Conservation (phyloP, 2,888 invertebrate species). For the Blera fallax region DNA sequence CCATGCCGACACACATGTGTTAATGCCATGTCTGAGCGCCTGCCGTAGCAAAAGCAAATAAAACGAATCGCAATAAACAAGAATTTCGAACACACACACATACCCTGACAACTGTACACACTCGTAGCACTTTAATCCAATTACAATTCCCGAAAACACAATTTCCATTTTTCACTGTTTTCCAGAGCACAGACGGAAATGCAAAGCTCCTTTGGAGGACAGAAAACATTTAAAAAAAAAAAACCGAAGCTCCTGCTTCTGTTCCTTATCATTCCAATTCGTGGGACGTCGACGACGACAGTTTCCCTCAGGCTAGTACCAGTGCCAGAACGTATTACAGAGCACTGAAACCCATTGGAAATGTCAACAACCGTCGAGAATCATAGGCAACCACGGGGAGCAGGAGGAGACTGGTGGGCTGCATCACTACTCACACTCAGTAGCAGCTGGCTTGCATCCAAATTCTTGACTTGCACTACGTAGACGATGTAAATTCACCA, state of each 20-base stretch:
- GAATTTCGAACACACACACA: slow-evolving; percentile 14
- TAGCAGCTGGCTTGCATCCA: slow-evolving; percentile 59
- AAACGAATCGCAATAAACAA: slow-evolving; percentile 54
- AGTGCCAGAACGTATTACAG: slow-evolving; percentile 10
- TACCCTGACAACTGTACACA: neutral
- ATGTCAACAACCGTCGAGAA: slow-evolving; percentile 26
- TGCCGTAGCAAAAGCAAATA: slow-evolving; percentile 42
- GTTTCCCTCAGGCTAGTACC: neutral
- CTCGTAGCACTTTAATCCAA: slow-evolving; percentile 32
- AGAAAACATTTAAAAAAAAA: neutral
- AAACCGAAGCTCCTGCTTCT: neutral
- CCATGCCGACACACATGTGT: neutral
- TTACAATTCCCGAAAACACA: neutral
- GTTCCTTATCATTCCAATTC: slow-evolving; percentile 45
- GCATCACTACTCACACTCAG: neutral
- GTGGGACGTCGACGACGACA: neutral
- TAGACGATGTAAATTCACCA: slow-evolving; percentile 54
- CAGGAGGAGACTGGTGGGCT: neutral
- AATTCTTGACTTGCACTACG: slow-evolving; percentile 35
- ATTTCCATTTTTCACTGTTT: slow-evolving; percentile 38
- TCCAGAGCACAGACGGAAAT: neutral
- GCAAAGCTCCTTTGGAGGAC: neutral
- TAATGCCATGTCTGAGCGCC: slow-evolving; percentile 23
- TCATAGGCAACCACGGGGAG: neutral
- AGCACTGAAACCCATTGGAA: slow-evolving; percentile 25